Evolutionary conservation across 1,140 invertebrate genomes (phyloP), one percentile per base, ranked within the genome.

Genomic region (Prorops nasuta): DNA sequence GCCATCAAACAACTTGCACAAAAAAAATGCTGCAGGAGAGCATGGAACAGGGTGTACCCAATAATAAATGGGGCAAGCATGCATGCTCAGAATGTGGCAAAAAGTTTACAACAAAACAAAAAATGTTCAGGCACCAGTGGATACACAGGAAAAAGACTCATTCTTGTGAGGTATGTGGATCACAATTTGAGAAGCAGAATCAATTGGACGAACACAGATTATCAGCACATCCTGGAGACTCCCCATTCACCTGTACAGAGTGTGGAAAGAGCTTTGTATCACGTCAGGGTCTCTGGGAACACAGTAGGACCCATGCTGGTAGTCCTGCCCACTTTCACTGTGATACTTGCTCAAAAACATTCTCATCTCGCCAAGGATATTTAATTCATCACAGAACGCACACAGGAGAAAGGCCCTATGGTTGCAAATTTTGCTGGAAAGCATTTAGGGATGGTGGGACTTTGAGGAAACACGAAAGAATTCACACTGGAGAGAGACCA

Each of bases 391-490:
- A 80, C 42, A 70, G 83, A 8, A 81, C 78, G 2, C 83, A 85
- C 39, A 83, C 82, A 0, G 82, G 82, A 0, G 81, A 84, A 51
- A 79, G 81, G 37, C 79, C 86, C 1, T 88, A 88, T 56, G 84
- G 83, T 16, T 92, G 89, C 62, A 83, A 80, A 42, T 89, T 88
- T 58, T 92, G 90, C 64, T 88, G 87, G 60, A 92, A 92, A 65
- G 83, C 89, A 36, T 93, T 92, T 49, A 67, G 80, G 9, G 80
- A 81, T 51, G 80, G 80, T 3, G 81, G 80, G 3, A 82, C 81
- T 18, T 64, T 87, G 42, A 76, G 81, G 20, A 80, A 85, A 45
- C 86, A 86, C 47, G 82, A 86, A 67, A 79, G 80, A 17, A 81
- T 80, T 39, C 83, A 84, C 24, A 84, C 81, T 0, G 81, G 85